A percentile compares a stretch with the other conserved stretches of the same genome.
Evolutionary conservation across 2,888 invertebrate species (phyloP).

Genomic region (Oithona nana): DNA sequence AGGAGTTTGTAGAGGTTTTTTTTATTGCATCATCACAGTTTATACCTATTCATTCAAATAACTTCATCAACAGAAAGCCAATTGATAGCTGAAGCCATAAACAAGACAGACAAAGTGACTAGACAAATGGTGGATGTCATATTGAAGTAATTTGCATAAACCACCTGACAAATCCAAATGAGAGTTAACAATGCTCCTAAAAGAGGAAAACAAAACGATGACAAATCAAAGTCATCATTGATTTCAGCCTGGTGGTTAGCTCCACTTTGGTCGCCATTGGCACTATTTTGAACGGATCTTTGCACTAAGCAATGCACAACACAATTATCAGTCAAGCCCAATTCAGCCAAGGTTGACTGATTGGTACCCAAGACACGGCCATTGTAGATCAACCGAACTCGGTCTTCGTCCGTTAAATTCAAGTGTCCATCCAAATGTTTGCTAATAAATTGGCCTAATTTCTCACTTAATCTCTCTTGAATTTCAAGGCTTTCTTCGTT

Average conservation of each 20-base stretch:
- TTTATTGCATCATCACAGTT: too few relatives aligned
- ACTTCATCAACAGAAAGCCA: too few relatives aligned
- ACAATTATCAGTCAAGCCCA: slow-evolving; percentile 7
- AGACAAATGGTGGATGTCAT: slow-evolving; percentile 2
- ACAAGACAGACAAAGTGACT: slow-evolving; percentile 1
- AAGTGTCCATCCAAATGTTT: neutral
- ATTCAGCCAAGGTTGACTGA: neutral
- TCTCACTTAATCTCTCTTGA: neutral
- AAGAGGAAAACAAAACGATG: slow-evolving; percentile 7
- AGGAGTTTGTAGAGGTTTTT: too few relatives aligned
- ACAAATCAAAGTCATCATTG: slow-evolving; percentile 8
- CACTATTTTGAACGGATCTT: neutral
- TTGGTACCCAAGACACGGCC: slow-evolving; percentile 1
- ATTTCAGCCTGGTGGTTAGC: neutral
- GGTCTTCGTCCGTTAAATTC: neutral
- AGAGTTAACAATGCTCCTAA: slow-evolving; percentile 1
- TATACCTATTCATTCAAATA: too few relatives aligned
- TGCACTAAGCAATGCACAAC: slow-evolving; percentile 5
- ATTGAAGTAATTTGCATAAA: slow-evolving; percentile 13
- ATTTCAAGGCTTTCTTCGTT: slow-evolving; percentile 1
- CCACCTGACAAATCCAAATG: slow-evolving; percentile 15
- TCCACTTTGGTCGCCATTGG: neutral
- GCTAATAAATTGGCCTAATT: slow-evolving; percentile 3
- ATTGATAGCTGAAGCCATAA: neutral
- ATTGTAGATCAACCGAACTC: slow-evolving; percentile 2